Evolutionary conservation across 2,797 vertebrate genomes (phyloP).

Genomic region (Pangasius krempfi): DNA sequence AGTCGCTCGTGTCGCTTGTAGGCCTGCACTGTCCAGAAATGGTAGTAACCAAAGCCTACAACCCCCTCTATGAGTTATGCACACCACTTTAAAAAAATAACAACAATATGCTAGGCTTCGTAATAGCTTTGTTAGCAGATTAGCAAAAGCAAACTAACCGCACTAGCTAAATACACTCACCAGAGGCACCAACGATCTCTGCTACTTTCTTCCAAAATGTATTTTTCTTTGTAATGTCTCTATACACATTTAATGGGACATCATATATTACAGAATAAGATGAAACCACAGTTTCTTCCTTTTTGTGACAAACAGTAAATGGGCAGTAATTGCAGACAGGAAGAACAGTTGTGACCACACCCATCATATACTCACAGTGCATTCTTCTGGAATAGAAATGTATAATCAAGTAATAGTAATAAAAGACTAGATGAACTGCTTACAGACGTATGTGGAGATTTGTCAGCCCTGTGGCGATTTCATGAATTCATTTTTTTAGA

Average conservation of each 20-base stretch:
- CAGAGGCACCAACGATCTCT: neutral
- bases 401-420: neutral
- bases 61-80: neutral
- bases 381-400: neutral
- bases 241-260: neutral
- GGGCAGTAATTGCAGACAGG: no score
- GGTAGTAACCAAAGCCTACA: neutral
- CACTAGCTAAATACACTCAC: neutral
- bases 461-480: neutral
- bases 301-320: neutral
- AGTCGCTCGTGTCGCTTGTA: neutral
- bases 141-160: neutral
- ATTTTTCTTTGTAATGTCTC: neutral
- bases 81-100: neutral
- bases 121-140: neutral
- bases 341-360: neutral
- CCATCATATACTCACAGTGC: neutral
- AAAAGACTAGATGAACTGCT: neutral
- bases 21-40: neutral
- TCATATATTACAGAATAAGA: neutral
- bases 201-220: neutral
- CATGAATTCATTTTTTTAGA: neutral
- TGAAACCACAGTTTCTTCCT: neutral
- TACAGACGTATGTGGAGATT: neutral
- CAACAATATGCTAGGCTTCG: neutral